Percentiles rank a stretch among this genome's conserved stretches.
Evolutionary conservation across 2,113 vertebrate species (phyloP).

Genomic region (Kryptolebias marmoratus): DNA sequence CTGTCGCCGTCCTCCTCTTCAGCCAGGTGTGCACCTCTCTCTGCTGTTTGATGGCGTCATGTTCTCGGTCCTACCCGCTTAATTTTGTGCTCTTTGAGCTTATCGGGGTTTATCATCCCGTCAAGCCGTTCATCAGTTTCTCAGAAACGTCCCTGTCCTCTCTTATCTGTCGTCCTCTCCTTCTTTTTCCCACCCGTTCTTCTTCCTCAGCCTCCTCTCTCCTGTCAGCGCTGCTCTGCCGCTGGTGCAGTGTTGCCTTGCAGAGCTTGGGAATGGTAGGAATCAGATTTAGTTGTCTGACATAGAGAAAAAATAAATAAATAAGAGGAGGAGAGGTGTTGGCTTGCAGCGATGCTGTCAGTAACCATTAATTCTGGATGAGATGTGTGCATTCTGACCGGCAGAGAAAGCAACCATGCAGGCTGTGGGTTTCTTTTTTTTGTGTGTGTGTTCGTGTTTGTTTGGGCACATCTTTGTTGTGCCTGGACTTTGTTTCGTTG

Average conservation of each 20-base stretch:
- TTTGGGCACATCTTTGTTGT: slow-evolving; percentile 35
- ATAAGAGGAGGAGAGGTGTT: slow-evolving; percentile 48
- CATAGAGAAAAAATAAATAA: slow-evolving; percentile 44
- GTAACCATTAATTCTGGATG: slow-evolving; percentile 23
- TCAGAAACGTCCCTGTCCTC: slow-evolving; percentile 48
- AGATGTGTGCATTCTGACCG: slow-evolving; percentile 19
- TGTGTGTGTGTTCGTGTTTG: background rate
- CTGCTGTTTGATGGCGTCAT: slow-evolving; percentile 27
- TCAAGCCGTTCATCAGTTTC: slow-evolving; percentile 34
- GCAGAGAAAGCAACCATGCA: slow-evolving; percentile 34
- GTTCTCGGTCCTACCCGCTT: background rate
- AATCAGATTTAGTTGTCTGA: slow-evolving; percentile 72
- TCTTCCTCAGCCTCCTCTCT: slow-evolving; percentile 46
- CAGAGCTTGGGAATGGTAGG: slow-evolving; percentile 63
- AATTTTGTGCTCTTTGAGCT: slow-evolving; percentile 1
- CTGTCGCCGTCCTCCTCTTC: slow-evolving; percentile 55
- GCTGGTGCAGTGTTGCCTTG: slow-evolving; percentile 74
- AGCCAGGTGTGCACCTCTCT: slow-evolving; percentile 61
- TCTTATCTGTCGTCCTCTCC: slow-evolving; percentile 27
- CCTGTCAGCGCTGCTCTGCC: slow-evolving; percentile 50
- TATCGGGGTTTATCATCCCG: slow-evolving; percentile 40
- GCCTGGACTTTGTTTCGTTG: slow-evolving; percentile 46
- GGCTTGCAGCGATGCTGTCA: slow-evolving; percentile 26
- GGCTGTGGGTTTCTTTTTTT: slow-evolving; percentile 6
- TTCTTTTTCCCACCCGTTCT: slow-evolving; percentile 24